Percentiles rank a stretch among this genome's conserved stretches.
Evolutionary conservation across 2,888 invertebrate genomes (phyloP).

Genomic region (Drosophila bunnanda): DNA sequence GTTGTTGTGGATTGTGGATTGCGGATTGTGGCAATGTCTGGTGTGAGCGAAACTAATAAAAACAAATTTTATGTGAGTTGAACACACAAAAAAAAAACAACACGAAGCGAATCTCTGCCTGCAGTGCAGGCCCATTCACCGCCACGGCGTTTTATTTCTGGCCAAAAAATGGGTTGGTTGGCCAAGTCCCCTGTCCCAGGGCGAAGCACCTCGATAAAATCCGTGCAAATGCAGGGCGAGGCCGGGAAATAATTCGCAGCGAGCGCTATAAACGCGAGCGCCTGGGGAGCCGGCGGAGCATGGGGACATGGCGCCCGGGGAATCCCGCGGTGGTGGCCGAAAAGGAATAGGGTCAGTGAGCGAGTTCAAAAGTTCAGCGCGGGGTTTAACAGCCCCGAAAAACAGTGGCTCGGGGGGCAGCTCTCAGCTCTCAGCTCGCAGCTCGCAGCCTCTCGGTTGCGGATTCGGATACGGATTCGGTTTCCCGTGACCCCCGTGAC

Average conservation of each 20-base stretch:
- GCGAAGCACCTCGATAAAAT: constrained; percentile 61
- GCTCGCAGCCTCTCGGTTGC: constrained; percentile 15
- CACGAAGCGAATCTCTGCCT: constrained; percentile 36
- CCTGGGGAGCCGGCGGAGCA: constrained; percentile 8
- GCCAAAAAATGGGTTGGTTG: constrained; percentile 3
- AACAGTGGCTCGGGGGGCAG: not conserved
- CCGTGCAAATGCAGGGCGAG: constrained; percentile 61
- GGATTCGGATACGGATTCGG: constrained; percentile 20
- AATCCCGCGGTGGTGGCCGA: constrained; percentile 2
- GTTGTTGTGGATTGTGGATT: constrained; percentile 35
- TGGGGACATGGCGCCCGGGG: constrained; percentile 9
- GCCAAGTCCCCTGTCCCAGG: not conserved
- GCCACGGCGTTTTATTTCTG: constrained; percentile 43
- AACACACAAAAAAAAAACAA: constrained; percentile 53
- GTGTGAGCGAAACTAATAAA: constrained; percentile 74
- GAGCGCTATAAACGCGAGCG: constrained; percentile 52
- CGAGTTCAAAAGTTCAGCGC: constrained; percentile 76
- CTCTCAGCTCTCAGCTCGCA: not conserved
- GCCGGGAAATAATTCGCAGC: constrained; percentile 64
- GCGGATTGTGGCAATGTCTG: constrained; percentile 29
- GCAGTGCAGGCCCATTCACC: constrained; percentile 6
- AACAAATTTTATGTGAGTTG: constrained; percentile 71
- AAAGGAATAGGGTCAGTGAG: constrained; percentile 66
- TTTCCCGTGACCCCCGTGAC: constrained; percentile 27
- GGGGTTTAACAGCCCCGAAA: constrained; percentile 61